Evolutionary conservation across 2,797 vertebrate species (phyloP), one percentile per base, ranked within the genome.

Genomic region (Anguilla anguilla): DNA sequence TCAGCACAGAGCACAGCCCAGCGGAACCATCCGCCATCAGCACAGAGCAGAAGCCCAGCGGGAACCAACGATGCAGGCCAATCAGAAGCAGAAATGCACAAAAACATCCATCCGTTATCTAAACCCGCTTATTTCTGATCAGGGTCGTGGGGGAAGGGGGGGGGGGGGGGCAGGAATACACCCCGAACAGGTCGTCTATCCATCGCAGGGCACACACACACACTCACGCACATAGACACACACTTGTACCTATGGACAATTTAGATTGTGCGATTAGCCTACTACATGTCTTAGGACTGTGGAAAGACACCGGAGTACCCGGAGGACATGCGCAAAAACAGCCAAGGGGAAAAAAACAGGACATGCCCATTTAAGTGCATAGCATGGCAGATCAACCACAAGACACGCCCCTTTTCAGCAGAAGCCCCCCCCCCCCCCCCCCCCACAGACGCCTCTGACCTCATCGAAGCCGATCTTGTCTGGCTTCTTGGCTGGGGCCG

Each of bases 391-490:
- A 39, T 79, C 35, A 43, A 79, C 17, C 35, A 22, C 72, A 74
- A 39, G 72, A 39, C 72, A n/a, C 1, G 64, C 64, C 64, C 64
- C 93, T 93, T 93, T 94, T 89, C 28, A 35, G 28, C 69, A 72
- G 67, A 69, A 69, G 2, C 25, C 35, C 1, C 22, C 91, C 96
- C 94, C 96, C 25, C 35, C 1, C 22, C 91, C 96, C 94, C 96
- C 15, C 4, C 53, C 5, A 2, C 53, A n/a, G n/a, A n/a, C 64
- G n/a, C 64, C 25, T 9, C 64, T 28, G 22, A 99, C 98, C 96
- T 99, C 99, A 91, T 99, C 97, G 94, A 99, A 99, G 88, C 97
- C 98, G 96, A 99, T 95, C 96, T 99, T 99, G 95, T 99, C 97
- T 3, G 96, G 96, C 77, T 94, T 93, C 93, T 97, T 99, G 7